A percentile compares a stretch with the other conserved stretches of the same genome.
phyloP scores from a whole-genome alignment of 2,797 vertebrate genomes.

The Macropus fuliginosus region DNA sequence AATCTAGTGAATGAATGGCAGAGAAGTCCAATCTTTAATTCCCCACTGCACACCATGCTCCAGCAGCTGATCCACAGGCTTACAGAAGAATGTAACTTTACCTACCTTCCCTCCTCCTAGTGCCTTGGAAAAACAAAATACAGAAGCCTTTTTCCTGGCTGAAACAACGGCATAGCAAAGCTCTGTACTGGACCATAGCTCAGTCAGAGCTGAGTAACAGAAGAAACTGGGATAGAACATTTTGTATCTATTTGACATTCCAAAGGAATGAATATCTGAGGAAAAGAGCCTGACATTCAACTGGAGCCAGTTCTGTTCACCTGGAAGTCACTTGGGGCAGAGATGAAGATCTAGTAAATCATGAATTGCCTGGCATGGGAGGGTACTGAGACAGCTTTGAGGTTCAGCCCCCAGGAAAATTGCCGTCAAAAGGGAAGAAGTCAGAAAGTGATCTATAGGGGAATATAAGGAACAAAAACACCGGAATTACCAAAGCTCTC shows the following conservation, averaged over 20 bases:
- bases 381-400: neutral
- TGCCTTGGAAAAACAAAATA: neutral
- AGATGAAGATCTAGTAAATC: neutral
- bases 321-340: neutral
- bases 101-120: neutral
- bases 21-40: neutral
- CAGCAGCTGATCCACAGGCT: neutral
- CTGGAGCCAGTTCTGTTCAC: neutral
- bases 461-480: neutral
- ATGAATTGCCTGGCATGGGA: neutral
- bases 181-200: neutral
- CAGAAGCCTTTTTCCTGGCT: neutral
- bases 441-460: neutral
- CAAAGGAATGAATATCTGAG: neutral
- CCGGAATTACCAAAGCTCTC: neutral
- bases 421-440: neutral
- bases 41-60: neutral
- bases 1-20: neutral
- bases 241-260: neutral
- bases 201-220: neutral
- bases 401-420: neutral
- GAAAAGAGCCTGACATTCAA: neutral
- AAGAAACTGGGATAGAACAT: neutral
- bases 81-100: neutral
- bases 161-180: neutral